Evolutionary conservation across 2,888 invertebrate species (phyloP).

Genomic region (Oxytorus armatus): DNA sequence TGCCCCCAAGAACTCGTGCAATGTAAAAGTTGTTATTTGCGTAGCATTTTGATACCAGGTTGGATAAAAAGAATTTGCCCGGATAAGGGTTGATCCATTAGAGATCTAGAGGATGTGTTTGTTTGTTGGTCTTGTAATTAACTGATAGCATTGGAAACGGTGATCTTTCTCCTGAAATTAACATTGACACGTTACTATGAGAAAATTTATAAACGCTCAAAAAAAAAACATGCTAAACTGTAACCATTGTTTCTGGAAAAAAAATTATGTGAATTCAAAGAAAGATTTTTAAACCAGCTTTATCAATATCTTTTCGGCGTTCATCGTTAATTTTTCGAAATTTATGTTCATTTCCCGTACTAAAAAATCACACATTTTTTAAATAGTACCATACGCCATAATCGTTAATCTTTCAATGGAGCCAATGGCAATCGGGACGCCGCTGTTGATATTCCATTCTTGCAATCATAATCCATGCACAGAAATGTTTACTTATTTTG

Average conservation of each 20-base stretch:
- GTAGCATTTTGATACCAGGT: slow-evolving; percentile 28
- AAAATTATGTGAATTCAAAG: too few relatives aligned
- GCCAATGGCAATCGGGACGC: not conserved
- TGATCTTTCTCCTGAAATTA: slow-evolving; percentile 53
- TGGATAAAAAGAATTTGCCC: slow-evolving; percentile 64
- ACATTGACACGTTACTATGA: slow-evolving; percentile 35
- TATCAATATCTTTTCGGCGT: too few relatives aligned
- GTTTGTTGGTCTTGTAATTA: slow-evolving; percentile 3
- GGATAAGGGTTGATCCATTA: slow-evolving; percentile 74
- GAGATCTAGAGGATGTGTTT: slow-evolving; percentile 40
- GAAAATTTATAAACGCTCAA: slow-evolving; percentile 4
- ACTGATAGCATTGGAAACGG: slow-evolving; percentile 32
- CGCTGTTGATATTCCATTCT: not conserved
- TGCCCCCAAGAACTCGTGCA: slow-evolving; percentile 12
- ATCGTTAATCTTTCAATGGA: not conserved
- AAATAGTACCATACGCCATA: not conserved
- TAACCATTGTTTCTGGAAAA: too few relatives aligned
- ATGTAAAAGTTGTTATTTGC: slow-evolving; percentile 51
- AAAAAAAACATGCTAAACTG: not conserved
- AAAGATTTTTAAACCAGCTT: too few relatives aligned
- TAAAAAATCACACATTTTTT: too few relatives aligned
- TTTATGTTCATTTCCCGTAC: too few relatives aligned
- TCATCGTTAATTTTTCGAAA: too few relatives aligned
- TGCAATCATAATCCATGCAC: slow-evolving; percentile 18
- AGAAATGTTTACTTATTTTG: slow-evolving; percentile 3